These are phyloP conservation scores for Aplidium turbinatum DNA, from an alignment of 23 tunicate genomes.

Conservation along the genomic window DNA sequence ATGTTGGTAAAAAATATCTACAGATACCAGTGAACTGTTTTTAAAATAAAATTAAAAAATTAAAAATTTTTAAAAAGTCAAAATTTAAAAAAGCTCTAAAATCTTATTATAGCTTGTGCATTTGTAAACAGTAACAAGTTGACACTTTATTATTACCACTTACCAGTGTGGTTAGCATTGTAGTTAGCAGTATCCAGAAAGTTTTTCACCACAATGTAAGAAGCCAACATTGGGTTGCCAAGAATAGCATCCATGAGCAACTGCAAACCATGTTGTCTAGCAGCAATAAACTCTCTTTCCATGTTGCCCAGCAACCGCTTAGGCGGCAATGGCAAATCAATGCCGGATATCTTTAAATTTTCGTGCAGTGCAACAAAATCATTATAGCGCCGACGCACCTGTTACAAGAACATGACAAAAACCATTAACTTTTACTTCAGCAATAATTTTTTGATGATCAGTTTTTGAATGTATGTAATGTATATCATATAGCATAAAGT, in stretches of 20 bases:
- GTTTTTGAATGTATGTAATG: too few species aligned
- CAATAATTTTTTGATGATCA: too few species aligned
- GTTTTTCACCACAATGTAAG: constrained; percentile 73
- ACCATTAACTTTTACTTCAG: too few species aligned
- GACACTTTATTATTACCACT: neutral
- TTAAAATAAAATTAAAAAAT: neutral
- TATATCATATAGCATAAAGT: too few species aligned
- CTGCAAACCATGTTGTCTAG: constrained; percentile 79
- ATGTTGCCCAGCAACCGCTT: constrained; percentile 86
- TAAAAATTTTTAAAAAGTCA: neutral
- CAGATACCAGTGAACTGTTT: too few species aligned
- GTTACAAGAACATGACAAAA: too few species aligned
- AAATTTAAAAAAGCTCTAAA: neutral
- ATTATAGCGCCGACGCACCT: constrained; percentile 83
- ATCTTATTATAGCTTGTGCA: neutral
- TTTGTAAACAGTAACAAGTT: neutral
- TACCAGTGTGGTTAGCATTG: constrained; percentile 62
- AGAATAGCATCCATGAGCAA: constrained; percentile 52
- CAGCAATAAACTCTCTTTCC: constrained; percentile 95
- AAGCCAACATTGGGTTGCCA: constrained; percentile 73
- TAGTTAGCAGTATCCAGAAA: constrained; percentile 75
- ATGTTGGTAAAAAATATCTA: too few species aligned
- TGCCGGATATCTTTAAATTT: constrained; percentile 65
- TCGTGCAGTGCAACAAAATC: constrained; percentile 85
- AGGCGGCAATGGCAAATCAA: constrained; percentile 82